Evolutionary conservation across 2,888 invertebrate genomes (phyloP), one percentile per base, ranked within the genome.

Genomic region (Gastracanthus pulcherrimus): DNA sequence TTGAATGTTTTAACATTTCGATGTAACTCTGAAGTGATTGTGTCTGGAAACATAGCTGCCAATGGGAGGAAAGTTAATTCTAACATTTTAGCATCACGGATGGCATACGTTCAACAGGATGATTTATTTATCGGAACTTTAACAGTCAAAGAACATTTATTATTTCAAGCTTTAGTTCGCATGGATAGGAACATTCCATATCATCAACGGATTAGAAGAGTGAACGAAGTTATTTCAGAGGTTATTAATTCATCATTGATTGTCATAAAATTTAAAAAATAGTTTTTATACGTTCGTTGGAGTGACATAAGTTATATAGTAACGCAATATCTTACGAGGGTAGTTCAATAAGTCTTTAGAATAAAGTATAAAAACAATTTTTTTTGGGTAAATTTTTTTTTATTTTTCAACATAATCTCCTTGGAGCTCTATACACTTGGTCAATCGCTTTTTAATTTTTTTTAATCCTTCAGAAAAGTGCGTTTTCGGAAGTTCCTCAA

Each of bases 91-190:
- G 95, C 95, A 74, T 95, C 96, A 9, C 93, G 96, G 45, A 96
- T 97, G 23, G 98, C 97, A 0, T 98, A 98, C 87, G 98, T 98
- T 0, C 98, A 98, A 89, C 98, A 98, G 90, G 96, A 98, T 87
- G 98, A 98, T 91, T 92, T 98, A 72, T 98, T 98, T 89, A 96
- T 98, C 85, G 97, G 97, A 0, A 97, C 96, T 0, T 92, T 98
- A 66, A 98, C 98, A 1, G 98, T 98, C 0, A 93, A 94, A 83
- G 98, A 98, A 89, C 98, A 98, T 92, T 94, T 98, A 5, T 94
- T 96, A 67, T 98, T 98, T 89, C 92, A 95, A 94, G 97, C 98
- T 4, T 92, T 97, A 89, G 95, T 98, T 19, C 94, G 98, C 62
- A 97, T 98, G 97, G 97, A 97, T 85, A 93, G 94, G 5, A 93